A percentile compares a stretch with the other conserved stretches of the same genome.
Conservation (phyloP, 1,140 invertebrate species). For the Drusus annulatus region DNA sequence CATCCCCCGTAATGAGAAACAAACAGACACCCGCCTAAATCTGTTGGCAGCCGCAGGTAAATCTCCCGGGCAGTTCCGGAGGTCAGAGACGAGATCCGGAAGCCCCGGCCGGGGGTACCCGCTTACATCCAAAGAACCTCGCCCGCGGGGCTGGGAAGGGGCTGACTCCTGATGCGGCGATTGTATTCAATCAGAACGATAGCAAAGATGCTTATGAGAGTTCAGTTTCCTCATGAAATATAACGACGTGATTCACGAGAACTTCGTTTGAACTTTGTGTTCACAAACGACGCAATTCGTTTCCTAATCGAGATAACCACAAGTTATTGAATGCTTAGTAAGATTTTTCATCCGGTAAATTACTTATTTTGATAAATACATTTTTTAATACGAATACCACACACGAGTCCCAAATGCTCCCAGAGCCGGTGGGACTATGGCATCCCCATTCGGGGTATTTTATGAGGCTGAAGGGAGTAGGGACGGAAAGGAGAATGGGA, state of each 20-base stretch:
- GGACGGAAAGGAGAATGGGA: no score
- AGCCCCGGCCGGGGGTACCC: background rate
- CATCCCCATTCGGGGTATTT: no score
- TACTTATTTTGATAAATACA: no score
- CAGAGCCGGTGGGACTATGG: no score
- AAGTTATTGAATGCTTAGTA: no score
- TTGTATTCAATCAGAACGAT: slow-evolving; percentile 26
- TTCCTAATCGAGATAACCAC: no score
- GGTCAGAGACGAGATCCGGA: slow-evolving; percentile 33
- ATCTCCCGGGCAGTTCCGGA: slow-evolving; percentile 41
- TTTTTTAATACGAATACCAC: no score
- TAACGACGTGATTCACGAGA: background rate
- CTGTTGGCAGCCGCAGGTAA: slow-evolving; percentile 53
- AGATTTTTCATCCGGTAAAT: no score
- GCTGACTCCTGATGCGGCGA: background rate
- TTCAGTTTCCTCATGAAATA: background rate
- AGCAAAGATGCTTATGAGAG: background rate
- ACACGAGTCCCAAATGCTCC: no score
- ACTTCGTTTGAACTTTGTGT: no score
- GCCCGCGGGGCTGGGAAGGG: background rate
- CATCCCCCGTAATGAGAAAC: slow-evolving; percentile 57
- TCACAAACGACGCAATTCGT: no score
- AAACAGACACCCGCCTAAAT: slow-evolving; percentile 56
- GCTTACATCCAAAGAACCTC: slow-evolving; percentile 8
- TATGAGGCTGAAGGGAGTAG: no score